Evolutionary conservation across 2,888 invertebrate genomes (phyloP), one percentile per base, ranked within the genome.

Genomic region (Pollenia labialis): DNA sequence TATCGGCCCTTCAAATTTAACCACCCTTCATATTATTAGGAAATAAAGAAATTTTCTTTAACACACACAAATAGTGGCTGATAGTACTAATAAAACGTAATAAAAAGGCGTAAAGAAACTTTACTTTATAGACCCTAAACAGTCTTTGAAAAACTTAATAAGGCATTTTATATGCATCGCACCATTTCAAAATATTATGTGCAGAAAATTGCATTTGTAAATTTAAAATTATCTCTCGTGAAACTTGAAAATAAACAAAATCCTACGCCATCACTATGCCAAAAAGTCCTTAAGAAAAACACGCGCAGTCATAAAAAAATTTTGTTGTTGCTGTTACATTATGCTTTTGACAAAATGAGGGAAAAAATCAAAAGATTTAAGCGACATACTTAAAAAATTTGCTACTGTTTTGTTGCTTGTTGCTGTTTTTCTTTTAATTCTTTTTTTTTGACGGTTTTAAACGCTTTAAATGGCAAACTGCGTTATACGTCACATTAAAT

Each of bases 291-390:
- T 75, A 40, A 60, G 16, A 75, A 52, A 14, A 74, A 84, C 84
- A 87, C 87, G 84, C 87, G 84, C 81, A 60, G 54, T 40, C 68
- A 76, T 64, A 72, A 64, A 75, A 58, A 56, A 69, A 62, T 77
- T 23, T 11, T 46, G 46, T 64, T 64, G 46, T 48, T 68, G 81
- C 42, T 66, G 56, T 54, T 46, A n/a, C 40, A 18, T n/a, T 71
- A 50, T 58, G 60, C 32, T 80, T 58, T 75, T 69, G 18, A 46
- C 60, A 76, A 44, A 75, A 46, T 14, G 58, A 80, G 44, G 32
- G 12, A 54, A 44, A 18, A 81, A 81, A 87, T 84, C 83, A 87
- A 84, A 87, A 87, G 87, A 84, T 52, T 77, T 58, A 62, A 87
- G 87, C 87, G 87, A 81, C 87, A 87, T 74, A 87, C 87, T 68